Evolutionary conservation across 2,113 vertebrate genomes (phyloP), one percentile per base, ranked within the genome.

Genomic region (Hipposideros armiger): DNA sequence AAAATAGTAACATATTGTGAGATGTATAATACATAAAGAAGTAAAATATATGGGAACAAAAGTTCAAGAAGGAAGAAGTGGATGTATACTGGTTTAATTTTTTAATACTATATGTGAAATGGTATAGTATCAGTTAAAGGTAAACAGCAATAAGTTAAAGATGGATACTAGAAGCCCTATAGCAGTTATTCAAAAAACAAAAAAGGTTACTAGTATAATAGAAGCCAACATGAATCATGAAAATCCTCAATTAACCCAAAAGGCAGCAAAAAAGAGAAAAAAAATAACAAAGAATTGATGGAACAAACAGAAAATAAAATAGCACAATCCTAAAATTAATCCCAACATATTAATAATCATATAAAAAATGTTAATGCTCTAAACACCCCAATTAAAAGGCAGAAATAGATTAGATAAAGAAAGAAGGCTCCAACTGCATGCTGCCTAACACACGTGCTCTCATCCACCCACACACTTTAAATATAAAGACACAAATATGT

Each of bases 221-320:
- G 19, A 28, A 86, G 54, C 47, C 28, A 84, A 84, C 72, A 45
- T 78, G 24, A 90, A 90, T 72, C 40, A 54, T 72, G 40, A 87
- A 82, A 74, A 76, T 82, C 26, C 50, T 86, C 50, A 82, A n/a
- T 54, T 32, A 45, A 90, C n/a, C 32, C 60, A 84, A 90, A 86
- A 80, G 11, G 4, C 28, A 95, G 62, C 42, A 76, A n/a, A 62
- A 91, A 9, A 24, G 28, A n/a, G 26, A 62, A 62, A 56, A 56
- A 60, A 82, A 74, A 50, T 70, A 42, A 58, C 22, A 77, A 93
- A 58, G 40, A 50, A 69, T 42, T 90, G 15, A 83, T 82, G 9
- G 20, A 20, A 92, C 15, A 52, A 69, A 26, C 6, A 58, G 40
- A 87, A 67, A 82, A 64, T 22, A 85, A 85, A 74, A 87, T 17